phyloP scores from a whole-genome alignment of 2,888 invertebrate genomes.

The Hyposoter didymator region DNA sequence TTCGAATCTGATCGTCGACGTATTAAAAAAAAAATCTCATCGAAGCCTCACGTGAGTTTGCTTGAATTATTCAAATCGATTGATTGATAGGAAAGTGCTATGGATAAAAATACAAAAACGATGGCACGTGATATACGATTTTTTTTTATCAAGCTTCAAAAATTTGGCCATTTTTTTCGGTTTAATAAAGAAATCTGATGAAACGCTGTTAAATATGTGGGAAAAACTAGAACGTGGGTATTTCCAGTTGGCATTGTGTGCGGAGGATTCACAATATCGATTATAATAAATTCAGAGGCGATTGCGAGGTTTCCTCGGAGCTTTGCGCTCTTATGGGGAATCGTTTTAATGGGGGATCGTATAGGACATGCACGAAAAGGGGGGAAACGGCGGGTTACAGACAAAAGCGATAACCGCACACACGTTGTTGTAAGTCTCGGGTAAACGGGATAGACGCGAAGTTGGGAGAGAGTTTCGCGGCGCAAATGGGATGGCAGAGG shows the following conservation, averaged over 20 bases:
- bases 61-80: not conserved
- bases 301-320: conserved; percentile 1
- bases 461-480: not conserved
- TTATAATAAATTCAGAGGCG: not conserved
- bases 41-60: not conserved
- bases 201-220: not conserved
- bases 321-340: conserved; percentile 27
- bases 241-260: conserved; percentile 10
- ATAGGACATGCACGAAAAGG: not conserved
- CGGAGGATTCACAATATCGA: conserved; percentile 4
- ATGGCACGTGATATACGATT: not conserved
- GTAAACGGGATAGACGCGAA: conserved; percentile 17
- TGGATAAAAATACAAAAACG: not conserved
- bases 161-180: not conserved
- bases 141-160: not conserved
- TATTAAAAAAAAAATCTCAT: not conserved
- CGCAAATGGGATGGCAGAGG: not conserved
- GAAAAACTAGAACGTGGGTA: not conserved
- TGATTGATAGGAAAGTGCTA: not conserved
- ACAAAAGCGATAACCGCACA: conserved; percentile 18
- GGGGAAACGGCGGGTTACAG: not conserved
- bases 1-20: too few species aligned
- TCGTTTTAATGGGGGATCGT: conserved; percentile 36
- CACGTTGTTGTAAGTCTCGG: conserved; percentile 41
- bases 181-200: not conserved